Evolutionary conservation across 2,797 vertebrate species (phyloP).

Genomic region (Sebastiscus albofasciatus): DNA sequence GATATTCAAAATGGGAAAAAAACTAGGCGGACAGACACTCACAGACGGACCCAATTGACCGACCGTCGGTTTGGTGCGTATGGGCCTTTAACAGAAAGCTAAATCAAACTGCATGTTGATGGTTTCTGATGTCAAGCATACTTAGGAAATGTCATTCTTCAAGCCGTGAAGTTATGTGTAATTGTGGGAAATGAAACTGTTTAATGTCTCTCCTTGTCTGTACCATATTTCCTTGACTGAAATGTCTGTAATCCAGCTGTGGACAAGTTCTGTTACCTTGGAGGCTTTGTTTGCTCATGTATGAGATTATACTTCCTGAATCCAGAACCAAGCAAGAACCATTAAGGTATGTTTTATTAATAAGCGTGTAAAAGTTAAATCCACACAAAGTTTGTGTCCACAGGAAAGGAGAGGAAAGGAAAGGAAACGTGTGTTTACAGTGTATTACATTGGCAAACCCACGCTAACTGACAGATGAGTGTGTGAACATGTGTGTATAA

Average conservation of each 20-base stretch:
- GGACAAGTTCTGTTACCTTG: background rate
- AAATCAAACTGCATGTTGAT: background rate
- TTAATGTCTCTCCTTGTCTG: background rate
- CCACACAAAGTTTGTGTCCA: background rate
- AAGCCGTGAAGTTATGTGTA: background rate
- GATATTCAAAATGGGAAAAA: no score
- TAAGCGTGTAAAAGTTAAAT: background rate
- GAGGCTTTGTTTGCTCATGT: slow-evolving; percentile 2
- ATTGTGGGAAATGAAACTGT: background rate
- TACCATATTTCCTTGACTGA: background rate
- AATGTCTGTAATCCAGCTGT: background rate
- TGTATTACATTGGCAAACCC: background rate
- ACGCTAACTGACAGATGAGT: background rate
- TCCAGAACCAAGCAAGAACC: background rate
- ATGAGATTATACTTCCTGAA: slow-evolving; percentile 27
- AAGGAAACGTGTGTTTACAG: background rate
- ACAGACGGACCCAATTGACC: no score
- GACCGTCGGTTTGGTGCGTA: background rate
- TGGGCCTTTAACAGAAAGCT: background rate
- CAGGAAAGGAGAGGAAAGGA: background rate
- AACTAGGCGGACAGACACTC: no score
- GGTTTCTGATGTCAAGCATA: background rate
- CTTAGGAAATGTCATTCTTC: background rate
- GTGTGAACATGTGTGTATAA: background rate
- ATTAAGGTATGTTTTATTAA: slow-evolving; percentile 25